Evolutionary conservation across 2,797 vertebrate species (phyloP), one percentile per base, ranked within the genome.

Genomic region (Myotis findleyi): DNA sequence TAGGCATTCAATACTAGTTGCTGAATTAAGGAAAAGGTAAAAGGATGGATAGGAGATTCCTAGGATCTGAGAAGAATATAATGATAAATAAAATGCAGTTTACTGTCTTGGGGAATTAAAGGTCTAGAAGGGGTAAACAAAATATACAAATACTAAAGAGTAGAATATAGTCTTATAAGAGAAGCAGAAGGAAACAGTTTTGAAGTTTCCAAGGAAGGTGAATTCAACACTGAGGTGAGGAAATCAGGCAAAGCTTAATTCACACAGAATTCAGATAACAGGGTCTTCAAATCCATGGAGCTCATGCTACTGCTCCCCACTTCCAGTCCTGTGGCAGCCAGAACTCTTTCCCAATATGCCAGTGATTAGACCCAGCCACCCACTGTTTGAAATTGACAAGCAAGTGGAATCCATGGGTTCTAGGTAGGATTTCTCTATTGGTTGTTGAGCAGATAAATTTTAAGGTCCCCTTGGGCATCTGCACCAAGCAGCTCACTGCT

Each of bases 401-500:
- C 33, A 66, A 47, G 30, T 51, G 62, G 81, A n/a, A 20, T 41
- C 59, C 30, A 8, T 12, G 25, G 36, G 18, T 47, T 95, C 14
- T 79, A 81, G 44, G 62, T 55, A 81, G 69, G 33, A 49, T 93
- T 88, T 95, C 33, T 93, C 27, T 71, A 9, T 18, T 23, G 30
- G 25, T 57, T 80, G 23, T 38, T 68, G 14, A 94, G 5, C 11
- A 36, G 83, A 68, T 87, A 72, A 13, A 94, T 53, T 94, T 92
- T 36, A 87, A 64, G 30, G 49, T 79, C 44, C 64, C 17, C 23
- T 38, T 90, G 87, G 77, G 51, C n/a, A 71, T 77, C 62, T n/a
- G 27, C n/a, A 66, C 57, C 81, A 44, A 89, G 72, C 41, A 89
- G 77, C 71, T 82, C 16, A 57, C 93, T 96, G 76, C 90, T 90